Evolutionary conservation across 1,140 invertebrate genomes (phyloP).

Genomic region (Drosophila obscura): DNA sequence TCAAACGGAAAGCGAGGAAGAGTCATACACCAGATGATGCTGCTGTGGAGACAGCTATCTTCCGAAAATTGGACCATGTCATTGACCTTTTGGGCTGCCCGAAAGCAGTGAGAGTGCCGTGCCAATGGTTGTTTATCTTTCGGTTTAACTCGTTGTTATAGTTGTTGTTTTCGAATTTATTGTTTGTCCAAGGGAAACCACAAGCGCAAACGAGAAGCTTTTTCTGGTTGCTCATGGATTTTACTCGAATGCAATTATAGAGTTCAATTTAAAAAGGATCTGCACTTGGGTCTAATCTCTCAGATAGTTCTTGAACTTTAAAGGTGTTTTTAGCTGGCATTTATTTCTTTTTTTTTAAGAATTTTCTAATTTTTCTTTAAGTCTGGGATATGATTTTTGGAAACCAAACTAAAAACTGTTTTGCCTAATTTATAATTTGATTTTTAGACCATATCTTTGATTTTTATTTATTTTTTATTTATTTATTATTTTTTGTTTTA

Average conservation of each 20-base stretch:
- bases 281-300: no score
- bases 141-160: constrained; percentile 29
- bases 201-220: constrained; percentile 38
- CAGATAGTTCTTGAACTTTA: no score
- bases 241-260: constrained; percentile 49
- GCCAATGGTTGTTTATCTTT: constrained; percentile 38
- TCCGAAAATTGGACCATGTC: constrained; percentile 77
- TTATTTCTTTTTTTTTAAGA: no score
- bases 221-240: constrained; percentile 23
- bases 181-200: constrained; percentile 34
- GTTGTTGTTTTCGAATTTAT: constrained; percentile 17
- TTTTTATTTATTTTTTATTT: no score
- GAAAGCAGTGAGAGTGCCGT: constrained; percentile 74
- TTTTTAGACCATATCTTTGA: no score
- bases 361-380: no score
- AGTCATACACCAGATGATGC: constrained; percentile 5
- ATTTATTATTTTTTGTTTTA: no score
- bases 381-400: no score
- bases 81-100: constrained; percentile 71
- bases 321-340: no score
- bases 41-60: constrained; percentile 19
- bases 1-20: constrained; percentile 23
- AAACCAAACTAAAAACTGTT: no score
- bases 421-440: no score
- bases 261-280: background rate